phyloP scores from a whole-genome alignment of 2,888 invertebrate genomes.

The Congeria kusceri region DNA sequence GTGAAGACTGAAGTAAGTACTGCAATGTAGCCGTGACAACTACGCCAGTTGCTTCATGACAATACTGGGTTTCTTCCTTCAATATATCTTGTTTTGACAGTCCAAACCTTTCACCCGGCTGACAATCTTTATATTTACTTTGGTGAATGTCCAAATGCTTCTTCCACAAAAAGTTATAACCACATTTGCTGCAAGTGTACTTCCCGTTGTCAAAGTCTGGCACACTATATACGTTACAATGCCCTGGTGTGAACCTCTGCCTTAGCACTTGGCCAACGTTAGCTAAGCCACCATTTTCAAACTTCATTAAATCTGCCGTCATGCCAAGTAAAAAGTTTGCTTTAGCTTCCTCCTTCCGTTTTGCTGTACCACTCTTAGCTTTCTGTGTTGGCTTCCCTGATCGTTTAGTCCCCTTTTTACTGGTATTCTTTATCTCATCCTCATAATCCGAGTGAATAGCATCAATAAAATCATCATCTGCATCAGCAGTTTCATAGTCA shows the following conservation, averaged over 20 bases:
- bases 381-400: background rate
- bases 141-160: constrained; percentile 42
- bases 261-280: constrained; percentile 4
- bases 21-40: constrained; percentile 22
- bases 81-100: constrained; percentile 20
- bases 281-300: background rate
- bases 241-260: background rate
- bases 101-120: background rate
- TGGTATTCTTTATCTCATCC: background rate
- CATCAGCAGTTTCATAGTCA: constrained; percentile 1
- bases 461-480: constrained; percentile 6
- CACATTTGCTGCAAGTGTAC: constrained; percentile 37
- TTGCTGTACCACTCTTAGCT: background rate
- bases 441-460: background rate
- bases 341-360: background rate
- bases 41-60: constrained; percentile 12
- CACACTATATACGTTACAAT: constrained; percentile 5
- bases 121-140: constrained; percentile 25
- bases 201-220: constrained; percentile 25
- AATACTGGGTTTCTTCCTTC: constrained; percentile 12
- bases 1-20: constrained; percentile 16
- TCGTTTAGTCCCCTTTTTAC: background rate
- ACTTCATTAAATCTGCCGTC: constrained; percentile 2
- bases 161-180: constrained; percentile 30
- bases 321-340: constrained; percentile 12